These are phyloP conservation scores for Tenthredo livida DNA, from an alignment of 2,888 invertebrate genomes.

Conservation along the genomic window DNA sequence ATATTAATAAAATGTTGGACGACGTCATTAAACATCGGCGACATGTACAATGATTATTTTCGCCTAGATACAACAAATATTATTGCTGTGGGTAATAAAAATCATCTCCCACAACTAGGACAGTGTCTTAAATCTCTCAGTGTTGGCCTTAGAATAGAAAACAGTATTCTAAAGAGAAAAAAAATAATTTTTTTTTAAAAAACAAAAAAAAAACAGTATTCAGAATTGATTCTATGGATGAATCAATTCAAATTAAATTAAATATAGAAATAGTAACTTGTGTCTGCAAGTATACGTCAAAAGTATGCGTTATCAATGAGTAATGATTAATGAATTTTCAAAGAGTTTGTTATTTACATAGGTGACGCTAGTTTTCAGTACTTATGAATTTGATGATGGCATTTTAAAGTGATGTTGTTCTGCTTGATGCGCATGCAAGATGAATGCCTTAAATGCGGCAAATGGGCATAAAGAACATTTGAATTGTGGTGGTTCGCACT, in stretches of 20 bases:
- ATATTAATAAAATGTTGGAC: background rate
- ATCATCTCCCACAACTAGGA: background rate
- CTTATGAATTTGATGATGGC: conserved; percentile 61
- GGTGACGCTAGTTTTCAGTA: background rate
- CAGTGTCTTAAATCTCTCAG: background rate
- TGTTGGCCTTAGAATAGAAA: background rate
- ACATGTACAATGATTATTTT: conserved; percentile 2
- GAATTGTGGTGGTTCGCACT: conserved; percentile 77
- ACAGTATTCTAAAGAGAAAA: background rate
- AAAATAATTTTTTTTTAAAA: no score
- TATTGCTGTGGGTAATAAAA: background rate
- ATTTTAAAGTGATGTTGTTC: conserved; percentile 77
- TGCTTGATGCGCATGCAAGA: conserved; percentile 77
- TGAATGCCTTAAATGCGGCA: conserved; percentile 77
- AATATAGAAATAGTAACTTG: background rate
- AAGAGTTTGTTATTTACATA: conserved; percentile 12
- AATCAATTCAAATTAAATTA: background rate
- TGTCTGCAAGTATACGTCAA: background rate
- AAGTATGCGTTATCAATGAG: background rate
- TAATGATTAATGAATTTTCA: background rate
- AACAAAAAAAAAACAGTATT: background rate
- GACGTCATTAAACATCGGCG: background rate
- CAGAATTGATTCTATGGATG: background rate
- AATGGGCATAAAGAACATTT: conserved; percentile 76
- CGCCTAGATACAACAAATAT: background rate